Conservation (phyloP, 2,113 vertebrate genomes). For the Chroicocephalus ridibundus region DNA sequence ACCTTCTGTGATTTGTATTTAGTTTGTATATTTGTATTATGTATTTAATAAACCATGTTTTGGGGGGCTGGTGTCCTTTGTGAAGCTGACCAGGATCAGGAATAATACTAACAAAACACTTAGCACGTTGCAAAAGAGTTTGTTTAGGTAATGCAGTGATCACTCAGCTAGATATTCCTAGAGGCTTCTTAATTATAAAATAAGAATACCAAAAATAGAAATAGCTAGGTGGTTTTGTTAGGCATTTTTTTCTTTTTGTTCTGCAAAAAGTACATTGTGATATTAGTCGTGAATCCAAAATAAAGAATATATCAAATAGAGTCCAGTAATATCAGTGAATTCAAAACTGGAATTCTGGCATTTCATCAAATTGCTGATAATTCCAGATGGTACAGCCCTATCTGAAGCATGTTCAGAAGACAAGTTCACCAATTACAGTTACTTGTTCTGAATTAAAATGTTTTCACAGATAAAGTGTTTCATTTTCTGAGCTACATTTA, state of each 20-base stretch:
- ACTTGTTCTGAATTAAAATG: conserved; percentile 20
- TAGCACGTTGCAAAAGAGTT: not conserved
- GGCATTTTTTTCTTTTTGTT: not conserved
- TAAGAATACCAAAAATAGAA: not conserved
- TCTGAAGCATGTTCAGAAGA: conserved; percentile 6
- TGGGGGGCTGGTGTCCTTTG: fast-evolving
- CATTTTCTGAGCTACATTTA: not conserved
- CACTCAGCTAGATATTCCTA: not conserved
- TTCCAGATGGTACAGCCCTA: conserved; percentile 31
- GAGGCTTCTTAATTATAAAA: not conserved
- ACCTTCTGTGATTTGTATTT: not conserved
- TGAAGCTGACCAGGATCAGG: not conserved
- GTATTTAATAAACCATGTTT: not conserved
- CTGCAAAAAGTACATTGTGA: not conserved
- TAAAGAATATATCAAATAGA: not conserved
- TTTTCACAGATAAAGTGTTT: not conserved
- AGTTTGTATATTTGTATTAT: not conserved
- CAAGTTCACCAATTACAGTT: conserved; percentile 4
- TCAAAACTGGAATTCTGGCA: conserved; percentile 6
- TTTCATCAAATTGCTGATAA: conserved; percentile 14
- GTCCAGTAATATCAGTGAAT: not conserved
- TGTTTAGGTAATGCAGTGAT: not conserved
- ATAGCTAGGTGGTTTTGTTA: not conserved
- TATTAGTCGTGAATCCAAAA: not conserved
- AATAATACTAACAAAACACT: not conserved